These are phyloP conservation scores for Liodrosophila aerea DNA, from an alignment of 2,888 invertebrate species.

Conservation along the genomic window DNA sequence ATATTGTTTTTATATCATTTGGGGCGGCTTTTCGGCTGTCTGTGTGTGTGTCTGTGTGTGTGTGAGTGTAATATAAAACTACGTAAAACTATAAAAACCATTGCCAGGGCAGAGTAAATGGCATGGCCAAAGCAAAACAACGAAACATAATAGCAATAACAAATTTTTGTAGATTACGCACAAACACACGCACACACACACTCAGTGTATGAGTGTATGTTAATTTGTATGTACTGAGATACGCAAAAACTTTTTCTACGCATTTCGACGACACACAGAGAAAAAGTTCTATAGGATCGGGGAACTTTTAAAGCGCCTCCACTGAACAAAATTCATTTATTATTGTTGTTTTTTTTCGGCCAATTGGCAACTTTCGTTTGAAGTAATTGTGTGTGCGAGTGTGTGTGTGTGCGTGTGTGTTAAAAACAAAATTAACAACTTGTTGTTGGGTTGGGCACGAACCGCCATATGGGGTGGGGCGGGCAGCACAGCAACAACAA, in stretches of 20 bases:
- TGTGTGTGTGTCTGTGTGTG: slow-evolving; percentile 12
- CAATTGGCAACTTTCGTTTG: slow-evolving; percentile 68
- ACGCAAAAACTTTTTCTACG: slow-evolving; percentile 55
- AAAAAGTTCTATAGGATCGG: slow-evolving; percentile 22
- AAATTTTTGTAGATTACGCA: slow-evolving; percentile 57
- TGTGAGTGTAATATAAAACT: slow-evolving; percentile 48
- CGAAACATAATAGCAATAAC: slow-evolving; percentile 29
- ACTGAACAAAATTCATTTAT: neutral
- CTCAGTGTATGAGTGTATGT: neutral
- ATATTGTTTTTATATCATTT: slow-evolving; percentile 24
- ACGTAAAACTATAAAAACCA: slow-evolving; percentile 69
- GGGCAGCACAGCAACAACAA: slow-evolving; percentile 6
- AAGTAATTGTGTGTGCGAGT: slow-evolving; percentile 10
- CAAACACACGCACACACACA: slow-evolving; percentile 10
- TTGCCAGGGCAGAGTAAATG: slow-evolving; percentile 14
- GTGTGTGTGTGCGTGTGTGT: slow-evolving; percentile 12
- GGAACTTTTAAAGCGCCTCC: slow-evolving; percentile 14
- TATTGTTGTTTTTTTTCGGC: slow-evolving; percentile 12
- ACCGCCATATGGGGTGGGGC: slow-evolving; percentile 3
- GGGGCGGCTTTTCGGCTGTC: slow-evolving; percentile 18
- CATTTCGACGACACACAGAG: slow-evolving; percentile 41
- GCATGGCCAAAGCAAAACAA: slow-evolving; percentile 23
- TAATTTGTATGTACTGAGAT: neutral
- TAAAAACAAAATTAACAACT: slow-evolving; percentile 61
- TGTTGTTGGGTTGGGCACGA: slow-evolving; percentile 44